Base-by-base conservation (phyloP, 2,113 vertebrate species). In the Elephantulus edwardii region DNA sequence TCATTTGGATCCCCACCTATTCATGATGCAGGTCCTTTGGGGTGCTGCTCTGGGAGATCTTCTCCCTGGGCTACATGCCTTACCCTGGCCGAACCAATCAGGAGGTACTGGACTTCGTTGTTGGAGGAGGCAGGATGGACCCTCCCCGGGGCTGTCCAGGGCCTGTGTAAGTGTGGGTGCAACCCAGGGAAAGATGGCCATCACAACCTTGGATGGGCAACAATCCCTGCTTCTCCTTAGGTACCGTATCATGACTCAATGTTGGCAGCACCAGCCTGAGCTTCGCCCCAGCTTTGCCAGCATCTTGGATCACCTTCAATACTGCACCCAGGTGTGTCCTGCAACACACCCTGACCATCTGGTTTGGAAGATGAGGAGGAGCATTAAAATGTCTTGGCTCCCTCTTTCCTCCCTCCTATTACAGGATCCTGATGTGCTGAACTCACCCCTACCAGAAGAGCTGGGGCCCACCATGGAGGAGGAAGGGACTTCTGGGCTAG, bases 181-280 rank as follows among this genome's bases (percentile, higher is more conserved):
- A 91, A 30, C 44, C 88, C 17, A 11, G 38, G 56, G 52, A 40
- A 28, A 71, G 62, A 48, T n/a, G 24, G 35, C 26, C 50, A 68
- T 83, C 8, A 28, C 4, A 48, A 26, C 70, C 77, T 5, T 11
- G 28, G 17, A 20, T 54, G 14, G 62, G 22, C 44, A 72, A 3
- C 0, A 77, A 83, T 17, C 40, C 35, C 35, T 50, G 28, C n/a
- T 26, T 88, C 81, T 80, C 89, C 94, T 50, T 84, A 99, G 98
- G 75, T 99, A 99, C 95, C 97, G 97, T 74, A 98, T 99, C 96
- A 99, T 98, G 98, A 99, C 98, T 38, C 98, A 99, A 93, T 99
- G 98, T 95, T 99, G 99, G 98, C 98, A 99, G 96, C 98, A 99
- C 86, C 98, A 98, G 95, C 98, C 98, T 1, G 98, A 99, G 91